Conservation (phyloP, 2,888 invertebrate genomes). For the Apocheima hispidaria region DNA sequence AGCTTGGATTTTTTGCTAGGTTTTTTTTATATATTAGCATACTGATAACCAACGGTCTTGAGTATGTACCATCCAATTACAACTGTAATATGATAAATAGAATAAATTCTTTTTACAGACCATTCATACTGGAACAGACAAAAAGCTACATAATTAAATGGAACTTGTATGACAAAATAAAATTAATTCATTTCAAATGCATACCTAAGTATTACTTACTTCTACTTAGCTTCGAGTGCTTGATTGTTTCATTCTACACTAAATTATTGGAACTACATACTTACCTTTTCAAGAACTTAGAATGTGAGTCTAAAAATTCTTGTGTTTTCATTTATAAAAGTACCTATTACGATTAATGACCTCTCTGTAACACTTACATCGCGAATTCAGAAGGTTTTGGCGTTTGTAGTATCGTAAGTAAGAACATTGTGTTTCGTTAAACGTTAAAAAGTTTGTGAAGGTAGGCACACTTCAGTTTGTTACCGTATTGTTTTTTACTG, state of each 20-base stretch:
- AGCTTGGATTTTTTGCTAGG: not conserved
- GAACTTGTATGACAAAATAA: no score
- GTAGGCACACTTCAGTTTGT: not conserved
- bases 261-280: not conserved
- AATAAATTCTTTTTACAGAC: no score
- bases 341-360: no score
- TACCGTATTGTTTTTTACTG: no score
- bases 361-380: not conserved
- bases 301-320: not conserved
- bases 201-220: no score
- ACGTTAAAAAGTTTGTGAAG: not conserved
- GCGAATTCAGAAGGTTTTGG: not conserved
- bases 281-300: not conserved
- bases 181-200: no score
- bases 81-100: not conserved
- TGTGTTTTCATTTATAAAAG: not conserved
- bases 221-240: not conserved
- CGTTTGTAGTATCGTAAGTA: not conserved
- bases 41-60: not conserved
- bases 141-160: no score
- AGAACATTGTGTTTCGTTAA: not conserved
- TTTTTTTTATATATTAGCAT: not conserved
- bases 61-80: not conserved
- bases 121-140: no score
- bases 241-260: not conserved